Evolutionary conservation across 1,140 invertebrate species (phyloP).

Genomic region (Euwallacea fornicatus): DNA sequence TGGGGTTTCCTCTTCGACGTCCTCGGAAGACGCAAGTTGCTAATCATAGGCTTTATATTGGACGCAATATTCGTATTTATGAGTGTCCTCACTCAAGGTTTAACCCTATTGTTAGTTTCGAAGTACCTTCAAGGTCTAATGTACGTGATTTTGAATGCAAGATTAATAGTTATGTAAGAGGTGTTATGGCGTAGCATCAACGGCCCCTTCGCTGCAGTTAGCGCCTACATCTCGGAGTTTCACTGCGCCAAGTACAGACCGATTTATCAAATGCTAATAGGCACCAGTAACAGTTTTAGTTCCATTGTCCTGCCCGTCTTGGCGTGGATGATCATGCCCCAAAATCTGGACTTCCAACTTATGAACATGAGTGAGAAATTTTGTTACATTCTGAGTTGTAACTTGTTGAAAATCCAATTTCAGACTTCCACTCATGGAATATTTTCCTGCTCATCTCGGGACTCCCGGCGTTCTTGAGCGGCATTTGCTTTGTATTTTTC

Average conservation of each 20-base stretch:
- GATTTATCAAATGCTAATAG: slow-evolving; percentile 64
- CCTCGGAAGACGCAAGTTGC: slow-evolving; percentile 69
- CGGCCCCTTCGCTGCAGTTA: slow-evolving; percentile 69
- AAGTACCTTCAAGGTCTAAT: slow-evolving; percentile 67
- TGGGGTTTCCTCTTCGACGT: slow-evolving; percentile 84
- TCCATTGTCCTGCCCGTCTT: slow-evolving; percentile 41
- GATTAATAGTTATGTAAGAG: background rate
- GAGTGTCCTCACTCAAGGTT: slow-evolving; percentile 71
- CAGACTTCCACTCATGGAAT: slow-evolving; percentile 69
- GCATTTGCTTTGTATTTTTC: slow-evolving; percentile 58
- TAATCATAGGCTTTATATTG: slow-evolving; percentile 70
- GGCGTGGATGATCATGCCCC: slow-evolving; percentile 41
- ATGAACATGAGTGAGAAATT: slow-evolving; percentile 28
- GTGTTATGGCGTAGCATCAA: slow-evolving; percentile 61
- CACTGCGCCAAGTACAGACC: slow-evolving; percentile 64
- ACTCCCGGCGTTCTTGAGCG: slow-evolving; percentile 67
- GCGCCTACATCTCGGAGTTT: slow-evolving; percentile 71
- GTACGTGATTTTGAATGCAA: slow-evolving; percentile 32
- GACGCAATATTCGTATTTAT: slow-evolving; percentile 69
- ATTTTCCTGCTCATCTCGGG: slow-evolving; percentile 69
- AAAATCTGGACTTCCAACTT: slow-evolving; percentile 34
- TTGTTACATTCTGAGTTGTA: background rate
- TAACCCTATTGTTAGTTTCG: slow-evolving; percentile 67
- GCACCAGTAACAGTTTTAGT: slow-evolving; percentile 60
- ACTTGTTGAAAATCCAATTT: slow-evolving; percentile 40